A percentile compares a stretch with the other conserved stretches of the same genome.
Conservation (phyloP, 2,113 vertebrate genomes). For the Mastomys coucha region DNA sequence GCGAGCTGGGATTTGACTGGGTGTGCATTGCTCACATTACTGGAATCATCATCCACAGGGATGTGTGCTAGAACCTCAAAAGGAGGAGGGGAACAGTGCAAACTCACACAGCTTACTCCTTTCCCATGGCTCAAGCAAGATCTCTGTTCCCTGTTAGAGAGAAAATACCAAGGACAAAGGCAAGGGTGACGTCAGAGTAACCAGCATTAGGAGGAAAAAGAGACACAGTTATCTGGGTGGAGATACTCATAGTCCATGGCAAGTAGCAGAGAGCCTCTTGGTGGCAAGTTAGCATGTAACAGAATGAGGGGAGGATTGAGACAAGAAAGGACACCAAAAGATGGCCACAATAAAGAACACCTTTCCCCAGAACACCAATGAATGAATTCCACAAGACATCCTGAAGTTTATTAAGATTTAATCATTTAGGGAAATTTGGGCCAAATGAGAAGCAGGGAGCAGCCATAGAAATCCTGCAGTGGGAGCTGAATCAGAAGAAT, state of each 20-base stretch:
- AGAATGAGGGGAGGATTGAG: rapidly evolving
- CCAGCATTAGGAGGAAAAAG: neutral
- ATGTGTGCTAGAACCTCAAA: neutral
- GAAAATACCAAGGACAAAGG: neutral
- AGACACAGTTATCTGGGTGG: neutral
- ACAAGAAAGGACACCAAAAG: neutral
- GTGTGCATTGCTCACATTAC: neutral
- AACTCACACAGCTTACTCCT: neutral
- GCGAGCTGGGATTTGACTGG: neutral
- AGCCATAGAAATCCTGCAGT: neutral
- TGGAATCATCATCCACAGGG: neutral
- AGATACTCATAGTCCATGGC: neutral
- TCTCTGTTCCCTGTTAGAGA: neutral
- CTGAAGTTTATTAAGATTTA: neutral
- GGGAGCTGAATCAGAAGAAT: neutral
- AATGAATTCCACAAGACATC: neutral
- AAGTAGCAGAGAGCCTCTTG: neutral
- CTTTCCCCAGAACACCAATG: neutral
- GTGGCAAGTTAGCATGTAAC: neutral
- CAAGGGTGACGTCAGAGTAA: neutral
- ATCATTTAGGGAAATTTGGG: neutral
- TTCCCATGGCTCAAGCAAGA: neutral
- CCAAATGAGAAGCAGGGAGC: neutral
- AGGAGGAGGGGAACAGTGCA: neutral
- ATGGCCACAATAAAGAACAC: neutral